A percentile compares a stretch with the other conserved stretches of the same genome.
phyloP scores from a whole-genome alignment of 1,140 invertebrate genomes.

The Odontomachus brunneus region DNA sequence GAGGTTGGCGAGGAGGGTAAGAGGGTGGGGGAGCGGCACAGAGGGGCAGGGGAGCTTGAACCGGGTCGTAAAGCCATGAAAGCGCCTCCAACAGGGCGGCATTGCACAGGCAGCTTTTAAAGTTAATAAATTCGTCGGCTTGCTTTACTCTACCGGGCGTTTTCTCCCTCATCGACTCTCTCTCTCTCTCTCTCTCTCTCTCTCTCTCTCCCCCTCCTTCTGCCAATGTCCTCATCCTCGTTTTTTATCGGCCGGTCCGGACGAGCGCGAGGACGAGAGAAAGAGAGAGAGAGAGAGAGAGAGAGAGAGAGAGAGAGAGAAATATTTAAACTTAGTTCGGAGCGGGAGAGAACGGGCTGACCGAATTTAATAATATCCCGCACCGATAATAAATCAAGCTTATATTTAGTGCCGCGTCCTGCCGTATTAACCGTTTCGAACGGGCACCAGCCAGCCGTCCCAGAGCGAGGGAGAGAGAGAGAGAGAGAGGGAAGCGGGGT shows the following conservation, averaged over 20 bases:
- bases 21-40: not conserved
- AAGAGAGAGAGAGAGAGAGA: conserved; percentile 17
- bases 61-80: conserved; percentile 75
- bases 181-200: not conserved
- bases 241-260: conserved; percentile 67
- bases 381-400: conserved; percentile 83
- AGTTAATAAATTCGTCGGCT: conserved; percentile 83
- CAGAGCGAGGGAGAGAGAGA: not conserved
- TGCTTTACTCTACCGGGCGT: conserved; percentile 72
- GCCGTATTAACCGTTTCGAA: conserved; percentile 47
- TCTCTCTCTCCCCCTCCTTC: not conserved
- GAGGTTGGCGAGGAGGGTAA: conserved; percentile 47
- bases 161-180: conserved; percentile 54
- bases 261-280: not conserved
- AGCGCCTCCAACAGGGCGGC: conserved; percentile 75
- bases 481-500: conserved; percentile 30
- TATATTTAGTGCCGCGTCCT: conserved; percentile 77
- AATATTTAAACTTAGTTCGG: conserved; percentile 80
- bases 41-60: conserved; percentile 3
- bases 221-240: conserved; percentile 33
- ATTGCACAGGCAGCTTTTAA: conserved; percentile 79
- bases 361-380: conserved; percentile 83
- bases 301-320: conserved; percentile 50
- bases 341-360: conserved; percentile 78
- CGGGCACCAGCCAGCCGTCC: conserved; percentile 3